Percentiles rank a stretch among this genome's conserved stretches.
Conservation (phyloP, 2,113 vertebrate genomes). For the Hirundichthys speculiger region DNA sequence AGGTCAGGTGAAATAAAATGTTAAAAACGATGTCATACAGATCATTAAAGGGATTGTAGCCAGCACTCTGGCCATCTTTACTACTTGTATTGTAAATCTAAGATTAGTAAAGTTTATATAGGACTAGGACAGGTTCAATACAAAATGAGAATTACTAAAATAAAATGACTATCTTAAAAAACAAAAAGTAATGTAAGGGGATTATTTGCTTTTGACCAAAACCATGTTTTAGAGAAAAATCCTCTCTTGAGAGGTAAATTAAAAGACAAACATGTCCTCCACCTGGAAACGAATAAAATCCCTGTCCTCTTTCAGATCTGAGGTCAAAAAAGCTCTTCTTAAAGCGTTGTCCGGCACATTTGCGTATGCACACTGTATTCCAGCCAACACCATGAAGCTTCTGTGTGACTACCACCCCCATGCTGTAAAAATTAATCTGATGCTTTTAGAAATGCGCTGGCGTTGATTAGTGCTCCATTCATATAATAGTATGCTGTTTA, state of each 20-base stretch:
- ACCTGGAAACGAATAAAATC: slow-evolving; percentile 8
- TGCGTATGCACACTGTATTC: not conserved
- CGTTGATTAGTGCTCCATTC: slow-evolving; percentile 44
- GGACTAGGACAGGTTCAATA: too few species aligned
- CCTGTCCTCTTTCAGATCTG: slow-evolving; percentile 31
- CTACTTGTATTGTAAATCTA: not conserved
- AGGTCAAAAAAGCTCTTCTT: slow-evolving; percentile 33
- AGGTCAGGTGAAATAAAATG: not conserved
- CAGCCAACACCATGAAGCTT: not conserved
- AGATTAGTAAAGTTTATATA: not conserved
- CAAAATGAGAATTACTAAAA: too few species aligned
- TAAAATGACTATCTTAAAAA: not conserved
- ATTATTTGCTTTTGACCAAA: not conserved
- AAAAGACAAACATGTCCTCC: slow-evolving; percentile 2
- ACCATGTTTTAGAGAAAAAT: not conserved
- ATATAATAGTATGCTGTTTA: slow-evolving; percentile 45
- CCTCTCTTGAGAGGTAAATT: not conserved
- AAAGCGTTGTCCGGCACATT: not conserved
- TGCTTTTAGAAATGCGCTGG: slow-evolving; percentile 38
- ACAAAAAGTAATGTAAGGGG: not conserved
- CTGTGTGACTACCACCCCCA: not conserved
- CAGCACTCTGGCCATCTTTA: not conserved
- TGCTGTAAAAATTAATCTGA: slow-evolving; percentile 36
- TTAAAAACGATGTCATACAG: not conserved
- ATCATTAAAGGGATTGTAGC: not conserved